Evolutionary conservation across 2,797 vertebrate genomes (phyloP).

Genomic region (Pipistrellus pygmaeus): DNA sequence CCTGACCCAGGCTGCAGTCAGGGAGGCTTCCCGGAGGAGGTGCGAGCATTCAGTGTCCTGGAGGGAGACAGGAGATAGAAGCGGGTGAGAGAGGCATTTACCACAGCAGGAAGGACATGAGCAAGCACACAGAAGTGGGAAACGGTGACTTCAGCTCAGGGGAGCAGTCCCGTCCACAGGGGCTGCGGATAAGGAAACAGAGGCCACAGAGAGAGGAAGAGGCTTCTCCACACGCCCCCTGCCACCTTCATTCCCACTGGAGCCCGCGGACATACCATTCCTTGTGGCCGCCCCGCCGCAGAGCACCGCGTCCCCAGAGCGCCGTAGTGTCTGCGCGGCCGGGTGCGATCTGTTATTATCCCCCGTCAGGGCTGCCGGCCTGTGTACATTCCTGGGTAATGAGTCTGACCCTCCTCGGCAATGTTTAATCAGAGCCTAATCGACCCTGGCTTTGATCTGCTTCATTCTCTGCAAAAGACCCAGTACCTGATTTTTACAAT

Average conservation of each 20-base stretch:
- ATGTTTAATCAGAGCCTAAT: slow-evolving; percentile 80
- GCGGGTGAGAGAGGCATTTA: background rate
- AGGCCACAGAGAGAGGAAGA: background rate
- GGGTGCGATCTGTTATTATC: slow-evolving; percentile 82
- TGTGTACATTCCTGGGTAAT: slow-evolving; percentile 79
- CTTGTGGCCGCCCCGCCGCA: slow-evolving; percentile 68
- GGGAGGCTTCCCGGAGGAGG: slow-evolving; percentile 23
- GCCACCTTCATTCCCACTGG: slow-evolving; percentile 20
- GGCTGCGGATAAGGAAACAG: background rate
- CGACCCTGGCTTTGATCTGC: slow-evolving; percentile 80
- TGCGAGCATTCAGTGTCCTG: background rate
- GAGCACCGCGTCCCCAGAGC: slow-evolving; percentile 75
- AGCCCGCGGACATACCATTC: slow-evolving; percentile 75
- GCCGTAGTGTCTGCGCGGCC: slow-evolving; percentile 79
- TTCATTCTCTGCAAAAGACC: slow-evolving; percentile 74
- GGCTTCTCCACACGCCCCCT: background rate
- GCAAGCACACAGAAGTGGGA: background rate
- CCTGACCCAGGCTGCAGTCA: background rate
- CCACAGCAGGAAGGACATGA: background rate
- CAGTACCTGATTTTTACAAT: slow-evolving; percentile 81
- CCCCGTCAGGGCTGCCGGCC: slow-evolving; percentile 65
- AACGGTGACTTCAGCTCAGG: background rate
- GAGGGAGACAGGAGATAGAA: background rate
- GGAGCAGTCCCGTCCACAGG: background rate
- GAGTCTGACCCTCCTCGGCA: slow-evolving; percentile 72